phyloP scores from a whole-genome alignment of 2,888 invertebrate genomes.

The Drosophila prostipennis region DNA sequence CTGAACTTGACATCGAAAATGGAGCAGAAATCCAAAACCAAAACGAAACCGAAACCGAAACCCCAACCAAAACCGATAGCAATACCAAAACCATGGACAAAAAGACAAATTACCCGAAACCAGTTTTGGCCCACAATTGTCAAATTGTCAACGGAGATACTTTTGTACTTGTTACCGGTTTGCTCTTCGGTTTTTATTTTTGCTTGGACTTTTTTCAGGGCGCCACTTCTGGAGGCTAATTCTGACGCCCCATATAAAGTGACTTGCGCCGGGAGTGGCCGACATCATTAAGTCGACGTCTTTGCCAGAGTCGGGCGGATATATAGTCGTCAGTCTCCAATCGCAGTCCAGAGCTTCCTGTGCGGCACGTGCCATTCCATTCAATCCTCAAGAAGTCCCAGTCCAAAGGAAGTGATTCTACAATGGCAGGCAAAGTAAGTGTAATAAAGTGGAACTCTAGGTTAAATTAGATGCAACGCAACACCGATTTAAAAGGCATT shows the following conservation, averaged over 20 bases:
- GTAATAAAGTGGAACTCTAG: not conserved
- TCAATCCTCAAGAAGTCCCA: conserved; percentile 38
- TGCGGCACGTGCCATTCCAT: conserved; percentile 44
- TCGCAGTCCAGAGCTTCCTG: conserved; percentile 34
- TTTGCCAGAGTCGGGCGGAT: conserved; percentile 57
- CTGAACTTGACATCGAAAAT: conserved; percentile 68
- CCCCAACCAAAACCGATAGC: conserved; percentile 29
- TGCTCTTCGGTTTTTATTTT: conserved; percentile 37
- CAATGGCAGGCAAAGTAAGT: conserved; percentile 81
- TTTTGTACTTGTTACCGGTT: conserved; percentile 69
- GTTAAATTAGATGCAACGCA: not conserved
- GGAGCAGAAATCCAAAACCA: conserved; percentile 11
- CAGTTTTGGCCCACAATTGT: conserved; percentile 71
- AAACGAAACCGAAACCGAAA: conserved; percentile 14
- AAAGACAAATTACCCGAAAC: conserved; percentile 51
- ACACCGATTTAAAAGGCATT: not conserved
- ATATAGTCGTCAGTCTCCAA: conserved; percentile 26
- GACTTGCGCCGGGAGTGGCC: conserved; percentile 45
- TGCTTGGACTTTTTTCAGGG: conserved; percentile 45
- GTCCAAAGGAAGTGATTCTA: conserved; percentile 28
- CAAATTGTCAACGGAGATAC: conserved; percentile 70
- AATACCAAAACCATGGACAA: conserved; percentile 23
- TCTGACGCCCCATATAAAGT: conserved; percentile 74
- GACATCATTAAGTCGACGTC: conserved; percentile 70
- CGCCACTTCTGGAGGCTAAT: conserved; percentile 58